Base-by-base conservation (phyloP, 2,113 vertebrate genomes). In the Mustela nigripes region DNA sequence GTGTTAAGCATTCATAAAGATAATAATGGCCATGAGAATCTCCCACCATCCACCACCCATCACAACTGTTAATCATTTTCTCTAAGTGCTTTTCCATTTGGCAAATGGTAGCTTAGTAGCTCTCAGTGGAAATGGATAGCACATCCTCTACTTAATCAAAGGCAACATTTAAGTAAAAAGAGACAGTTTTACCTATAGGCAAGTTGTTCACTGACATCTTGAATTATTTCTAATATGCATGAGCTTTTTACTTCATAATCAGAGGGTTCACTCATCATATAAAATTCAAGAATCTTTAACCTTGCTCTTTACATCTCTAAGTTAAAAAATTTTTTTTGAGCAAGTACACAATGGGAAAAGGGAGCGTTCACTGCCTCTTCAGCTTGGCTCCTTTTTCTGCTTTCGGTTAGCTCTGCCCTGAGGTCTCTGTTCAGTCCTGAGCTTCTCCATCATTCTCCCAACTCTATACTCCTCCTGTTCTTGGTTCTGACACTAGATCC, bases 221-320 rank as follows among this genome's bases (percentile, higher is more conserved):
- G 82, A 97, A 74, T 83, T 80, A 89, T 96, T 98, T 96, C 93
- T 97, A 50, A 94, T 71, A 73, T 94, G 33, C 45, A 79, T 88
- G 80, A 85, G 62, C 5, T 96, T 31, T 98, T 97, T 95, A 96
- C 18, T 69, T 89, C 39, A 91, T 42, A 74, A n/a, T 97, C 67
- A 89, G 97, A 97, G 39, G 24, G 14, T 93, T 95, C 6, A 33
- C 15, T 79, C 92, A 97, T 76, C 85, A 80, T 39, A 93, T 62
- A 95, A 95, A 78, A 56, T 97, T 95, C 15, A 98, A 96, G 73
- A 78, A 42, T 95, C 93, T 95, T 97, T 96, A 97, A 73, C 8
- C 89, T 92, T 96, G 63, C 21, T 79, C 9, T 93, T 83, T 92
- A 48, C 79, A 87, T 95, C 93, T 95, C 11, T 69, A 48, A 76